These are phyloP conservation scores for Struthidea cinerea DNA, from an alignment of 2,113 vertebrate genomes.

Conservation along the genomic window DNA sequence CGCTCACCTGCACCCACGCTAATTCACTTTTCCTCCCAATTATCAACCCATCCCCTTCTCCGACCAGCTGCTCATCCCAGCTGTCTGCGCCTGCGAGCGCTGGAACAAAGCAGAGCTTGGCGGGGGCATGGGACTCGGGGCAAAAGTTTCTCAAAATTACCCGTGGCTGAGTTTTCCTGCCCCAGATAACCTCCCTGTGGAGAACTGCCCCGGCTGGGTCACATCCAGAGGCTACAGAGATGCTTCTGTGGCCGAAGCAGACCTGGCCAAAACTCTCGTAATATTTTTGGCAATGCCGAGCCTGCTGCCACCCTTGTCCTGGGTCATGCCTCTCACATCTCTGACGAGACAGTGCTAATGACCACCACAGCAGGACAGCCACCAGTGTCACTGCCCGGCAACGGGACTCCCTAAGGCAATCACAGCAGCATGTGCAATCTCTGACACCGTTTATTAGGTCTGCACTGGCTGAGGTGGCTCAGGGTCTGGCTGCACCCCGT, in stretches of 20 bases:
- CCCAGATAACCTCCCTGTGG: fast-evolving
- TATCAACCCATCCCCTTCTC: not conserved
- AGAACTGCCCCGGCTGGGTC: not conserved
- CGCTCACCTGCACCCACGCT: not conserved
- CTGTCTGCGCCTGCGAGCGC: not conserved
- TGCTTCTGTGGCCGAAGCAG: not conserved
- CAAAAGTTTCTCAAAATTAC: not conserved
- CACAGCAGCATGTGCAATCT: not conserved
- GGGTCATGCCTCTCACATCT: too few species aligned
- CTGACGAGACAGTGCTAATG: not conserved
- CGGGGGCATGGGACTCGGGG: fast-evolving
- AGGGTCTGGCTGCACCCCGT: not conserved
- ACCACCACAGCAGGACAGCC: not conserved
- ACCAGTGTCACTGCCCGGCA: fast-evolving
- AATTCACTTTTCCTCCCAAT: not conserved
- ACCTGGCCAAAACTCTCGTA: not conserved
- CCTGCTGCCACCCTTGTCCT: not conserved
- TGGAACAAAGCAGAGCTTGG: not conserved
- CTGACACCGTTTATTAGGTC: not conserved
- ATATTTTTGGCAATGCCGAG: fast-evolving
- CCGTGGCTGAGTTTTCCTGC: not conserved
- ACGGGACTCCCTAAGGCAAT: fast-evolving
- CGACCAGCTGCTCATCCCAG: not conserved
- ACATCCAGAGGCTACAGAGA: not conserved
- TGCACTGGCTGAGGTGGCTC: fast-evolving